Percentiles rank a stretch among this genome's conserved stretches.
These are phyloP conservation scores for Dromius quadrimaculatus DNA, from an alignment of 2,888 invertebrate species.

Conservation along the genomic window DNA sequence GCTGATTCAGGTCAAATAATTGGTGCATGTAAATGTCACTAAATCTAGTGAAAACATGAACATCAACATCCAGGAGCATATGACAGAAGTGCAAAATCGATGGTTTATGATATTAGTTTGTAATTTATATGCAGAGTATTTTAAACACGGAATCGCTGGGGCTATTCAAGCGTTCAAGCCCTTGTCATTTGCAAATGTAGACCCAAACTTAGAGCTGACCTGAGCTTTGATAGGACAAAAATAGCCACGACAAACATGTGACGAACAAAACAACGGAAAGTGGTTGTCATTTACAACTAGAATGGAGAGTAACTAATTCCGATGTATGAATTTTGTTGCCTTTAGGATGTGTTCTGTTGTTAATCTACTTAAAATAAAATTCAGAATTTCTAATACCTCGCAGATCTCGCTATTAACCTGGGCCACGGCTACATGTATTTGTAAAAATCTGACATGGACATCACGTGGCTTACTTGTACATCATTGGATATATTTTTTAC, in stretches of 20 bases:
- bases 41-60: constrained; percentile 9
- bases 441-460: too few species aligned
- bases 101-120: constrained; percentile 30
- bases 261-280: constrained; percentile 11
- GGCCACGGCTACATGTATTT: too few species aligned
- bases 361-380: background rate
- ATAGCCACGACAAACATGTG: background rate
- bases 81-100: constrained; percentile 31
- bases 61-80: background rate
- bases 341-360: too few species aligned
- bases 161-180: constrained; percentile 21
- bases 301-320: background rate
- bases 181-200: constrained; percentile 38
- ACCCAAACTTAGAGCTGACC: constrained; percentile 14
- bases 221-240: background rate
- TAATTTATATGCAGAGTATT: constrained; percentile 41
- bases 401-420: too few species aligned
- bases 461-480: too few species aligned
- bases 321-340: background rate
- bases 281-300: too few species aligned
- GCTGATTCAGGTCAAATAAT: background rate
- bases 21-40: constrained; percentile 11
- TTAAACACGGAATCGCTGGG: constrained; percentile 22
- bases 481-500: too few species aligned
- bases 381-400: too few species aligned